These are phyloP conservation scores for Ctenosaura bakeri DNA, from an alignment of 2,797 vertebrate species.

Conservation along the genomic window DNA sequence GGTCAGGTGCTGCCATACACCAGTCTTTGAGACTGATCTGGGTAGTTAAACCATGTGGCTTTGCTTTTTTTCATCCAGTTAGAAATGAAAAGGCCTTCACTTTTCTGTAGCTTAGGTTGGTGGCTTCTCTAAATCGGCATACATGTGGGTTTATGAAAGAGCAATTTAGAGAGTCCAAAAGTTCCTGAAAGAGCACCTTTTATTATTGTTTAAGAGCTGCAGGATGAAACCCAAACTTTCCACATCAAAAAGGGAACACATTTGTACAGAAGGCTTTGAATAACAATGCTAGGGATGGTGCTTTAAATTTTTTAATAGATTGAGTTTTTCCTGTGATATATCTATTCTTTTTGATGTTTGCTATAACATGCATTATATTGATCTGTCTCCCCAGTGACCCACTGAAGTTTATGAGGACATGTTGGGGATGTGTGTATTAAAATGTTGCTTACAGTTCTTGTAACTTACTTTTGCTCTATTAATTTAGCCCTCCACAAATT, in stretches of 20 bases:
- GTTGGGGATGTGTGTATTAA: conserved; percentile 75
- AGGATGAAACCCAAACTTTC: conserved; percentile 54
- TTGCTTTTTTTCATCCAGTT: background rate
- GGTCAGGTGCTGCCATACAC: background rate
- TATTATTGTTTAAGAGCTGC: conserved; percentile 40
- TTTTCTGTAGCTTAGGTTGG: conserved; percentile 22
- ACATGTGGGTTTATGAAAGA: conserved; percentile 34
- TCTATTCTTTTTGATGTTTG: conserved; percentile 80
- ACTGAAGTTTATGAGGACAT: conserved; percentile 68
- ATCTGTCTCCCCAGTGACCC: conserved; percentile 66
- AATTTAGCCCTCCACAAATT: conserved; percentile 78
- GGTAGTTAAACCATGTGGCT: background rate
- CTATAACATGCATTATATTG: conserved; percentile 74
- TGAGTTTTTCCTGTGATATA: conserved; percentile 71
- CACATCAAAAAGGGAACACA: conserved; percentile 64
- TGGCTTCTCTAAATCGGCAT: background rate
- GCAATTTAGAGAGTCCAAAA: background rate
- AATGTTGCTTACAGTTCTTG: conserved; percentile 75
- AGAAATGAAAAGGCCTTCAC: conserved; percentile 4
- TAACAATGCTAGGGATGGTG: conserved; percentile 73
- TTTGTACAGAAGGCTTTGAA: conserved; percentile 72
- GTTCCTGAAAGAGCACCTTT: conserved; percentile 6
- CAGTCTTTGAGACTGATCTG: background rate
- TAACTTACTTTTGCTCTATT: conserved; percentile 71
- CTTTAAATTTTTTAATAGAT: conserved; percentile 78